Evolutionary conservation across 2,888 invertebrate species (phyloP), one percentile per base, ranked within the genome.

Genomic region (Hypena proboscidalis): DNA sequence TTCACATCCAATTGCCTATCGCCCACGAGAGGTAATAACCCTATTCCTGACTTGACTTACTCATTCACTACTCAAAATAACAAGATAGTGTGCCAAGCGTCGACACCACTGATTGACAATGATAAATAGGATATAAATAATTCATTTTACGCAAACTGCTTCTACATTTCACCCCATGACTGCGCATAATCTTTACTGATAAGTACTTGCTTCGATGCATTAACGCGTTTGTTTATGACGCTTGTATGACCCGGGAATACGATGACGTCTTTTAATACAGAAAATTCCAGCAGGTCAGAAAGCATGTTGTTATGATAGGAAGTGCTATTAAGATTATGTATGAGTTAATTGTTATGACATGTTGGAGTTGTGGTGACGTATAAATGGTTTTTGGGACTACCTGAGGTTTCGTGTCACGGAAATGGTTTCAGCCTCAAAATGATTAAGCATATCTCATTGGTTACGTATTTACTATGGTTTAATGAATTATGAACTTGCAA

Each of bases 61-160:
- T 40, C 27, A 27, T 25, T 32, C 21, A 20, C 19, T 11, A 17
- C 4, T 9, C 32, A 23, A 25, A 14, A 25, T 19, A 20, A 35
- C 13, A 17, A 19, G 19, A 26, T 6, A 17, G n/a, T 19, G 23
- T 34, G 25, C 25, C 17, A 25, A 26, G 11, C 11, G 25, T 25
- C 15, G 11, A 25, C 10, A 3, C 17, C n/a, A 2, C 2, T 25
- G 17, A 26, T 23, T 11, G 17, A 19, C 23, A 14, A 5, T 22
- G 6, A 23, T 23, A 25, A 17, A 25, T 11, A 8, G 17, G 17
- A 15, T 27, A 5, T 29, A 29, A 29, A 30, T 19, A 9, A 27
- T 13, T 22, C 8, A 15, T 9, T 37, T 29, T 37, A 22, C 20
- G 15, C 21, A 22, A 26, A 10, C 7, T n/a, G n/a, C n/a, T 2